Base-by-base conservation (phyloP, 2,888 invertebrate species). In the Troglohyphantes excavatus region DNA sequence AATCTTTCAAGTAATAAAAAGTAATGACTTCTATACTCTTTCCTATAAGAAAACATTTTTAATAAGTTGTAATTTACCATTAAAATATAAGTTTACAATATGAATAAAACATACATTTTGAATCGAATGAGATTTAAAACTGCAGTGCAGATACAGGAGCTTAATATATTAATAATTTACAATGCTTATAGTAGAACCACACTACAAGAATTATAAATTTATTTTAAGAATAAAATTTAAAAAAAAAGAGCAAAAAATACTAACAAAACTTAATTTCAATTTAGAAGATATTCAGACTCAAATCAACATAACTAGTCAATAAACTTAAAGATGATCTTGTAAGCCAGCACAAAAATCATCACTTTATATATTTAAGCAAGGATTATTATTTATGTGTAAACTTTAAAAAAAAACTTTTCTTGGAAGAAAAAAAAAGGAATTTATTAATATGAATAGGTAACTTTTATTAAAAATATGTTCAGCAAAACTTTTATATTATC, bases 91-190 rank as follows among this genome's bases (percentile, higher is more conserved):
- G 53, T 53, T 53, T 53, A 53, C 53, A 53, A 53, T n/a, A 53
- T 53, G n/a, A 53, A 53, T n/a, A n/a, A 53, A 53, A 53, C 53
- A 53, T 53, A 53, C 53, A 53, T 53, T 53, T 53, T 53, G 53
- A 53, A 81, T 70, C 70, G 19, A 82, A 83, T 19, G 63, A 83
- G 63, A 82, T 72, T 72, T 61, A 63, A 61, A 83, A 83, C 68
- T 81, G 63, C 79, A 19, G 72, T 79, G 79, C 86, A 86, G 39
- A 78, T 63, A 86, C 78, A 86, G 70, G 79, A 86, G 79, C 78
- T 78, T 68, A 79, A 79, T 75, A 53, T 68, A 68, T 70, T 70
- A 75, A 59, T 85, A 68, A 86, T 46, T 79, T 79, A 79, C 78
- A 79, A 72, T 72, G n/a, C 53, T 53, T 53, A 53, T 53, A 53